Evolutionary conservation across 2,888 invertebrate species (phyloP).

Genomic region (Drosophila histrio): DNA sequence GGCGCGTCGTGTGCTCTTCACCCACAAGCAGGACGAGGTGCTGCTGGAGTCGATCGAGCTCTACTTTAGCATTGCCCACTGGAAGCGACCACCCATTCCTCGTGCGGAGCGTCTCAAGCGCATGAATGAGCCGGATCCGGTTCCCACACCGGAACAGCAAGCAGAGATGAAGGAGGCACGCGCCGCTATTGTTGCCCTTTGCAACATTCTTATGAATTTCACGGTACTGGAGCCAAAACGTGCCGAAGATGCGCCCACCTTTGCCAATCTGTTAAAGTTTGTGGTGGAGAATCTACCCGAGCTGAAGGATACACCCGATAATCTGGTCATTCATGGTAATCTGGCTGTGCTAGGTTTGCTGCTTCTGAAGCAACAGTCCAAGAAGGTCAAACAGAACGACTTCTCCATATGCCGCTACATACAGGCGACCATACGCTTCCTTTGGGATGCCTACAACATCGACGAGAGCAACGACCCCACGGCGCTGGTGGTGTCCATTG

Average conservation of each 20-base stretch:
- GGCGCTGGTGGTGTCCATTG: slow-evolving; percentile 92
- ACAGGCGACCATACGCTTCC: slow-evolving; percentile 93
- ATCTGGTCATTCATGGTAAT: slow-evolving; percentile 93
- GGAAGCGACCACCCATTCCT: slow-evolving; percentile 92
- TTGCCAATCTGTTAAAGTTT: slow-evolving; percentile 92
- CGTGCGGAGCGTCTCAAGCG: slow-evolving; percentile 91
- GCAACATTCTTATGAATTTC: slow-evolving; percentile 96
- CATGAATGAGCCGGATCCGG: slow-evolving; percentile 90
- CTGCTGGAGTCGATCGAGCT: slow-evolving; percentile 91
- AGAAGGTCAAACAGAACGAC: slow-evolving; percentile 93
- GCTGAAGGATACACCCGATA: slow-evolving; percentile 92
- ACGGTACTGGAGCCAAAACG: slow-evolving; percentile 94
- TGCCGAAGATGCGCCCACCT: slow-evolving; percentile 91
- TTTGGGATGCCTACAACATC: slow-evolving; percentile 96
- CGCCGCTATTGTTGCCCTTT: slow-evolving; percentile 93
- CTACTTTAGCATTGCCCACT: slow-evolving; percentile 94
- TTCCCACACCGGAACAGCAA: slow-evolving; percentile 89
- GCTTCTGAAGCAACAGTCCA: slow-evolving; percentile 92
- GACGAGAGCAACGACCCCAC: slow-evolving; percentile 94
- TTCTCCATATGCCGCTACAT: slow-evolving; percentile 95
- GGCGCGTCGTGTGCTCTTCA: slow-evolving; percentile 91
- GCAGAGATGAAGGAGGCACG: slow-evolving; percentile 94
- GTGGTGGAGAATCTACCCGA: slow-evolving; percentile 94
- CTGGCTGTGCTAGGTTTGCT: slow-evolving; percentile 92
- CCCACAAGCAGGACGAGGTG: slow-evolving; percentile 91